A percentile compares a stretch with the other conserved stretches of the same genome.
phyloP scores from a whole-genome alignment of 1,140 invertebrate genomes.

The Cylas formicarius region DNA sequence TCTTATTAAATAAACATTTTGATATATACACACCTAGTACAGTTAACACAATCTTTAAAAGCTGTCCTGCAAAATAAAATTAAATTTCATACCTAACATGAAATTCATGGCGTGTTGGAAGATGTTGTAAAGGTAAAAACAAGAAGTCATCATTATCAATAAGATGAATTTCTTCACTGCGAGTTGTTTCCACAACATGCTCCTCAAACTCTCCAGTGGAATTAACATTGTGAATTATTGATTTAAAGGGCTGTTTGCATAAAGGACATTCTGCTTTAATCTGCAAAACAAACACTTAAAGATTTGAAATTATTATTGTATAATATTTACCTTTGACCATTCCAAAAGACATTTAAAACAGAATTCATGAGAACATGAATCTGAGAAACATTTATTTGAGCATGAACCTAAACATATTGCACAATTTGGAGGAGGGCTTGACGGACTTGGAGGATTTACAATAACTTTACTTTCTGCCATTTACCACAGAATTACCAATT shows the following conservation, averaged over 20 bases:
- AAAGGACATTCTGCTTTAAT: constrained; percentile 90
- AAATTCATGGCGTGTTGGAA: constrained; percentile 34
- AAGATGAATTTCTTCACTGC: constrained; percentile 18
- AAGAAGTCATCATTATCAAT: constrained; percentile 26
- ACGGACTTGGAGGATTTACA: constrained; percentile 37
- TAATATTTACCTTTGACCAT: constrained; percentile 76
- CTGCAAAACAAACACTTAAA: constrained; percentile 36
- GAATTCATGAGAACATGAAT: constrained; percentile 88
- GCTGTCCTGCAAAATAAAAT: too few species aligned
- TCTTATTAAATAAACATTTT: too few species aligned
- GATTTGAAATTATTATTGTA: neutral
- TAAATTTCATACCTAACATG: constrained; percentile 38
- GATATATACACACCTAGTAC: too few species aligned
- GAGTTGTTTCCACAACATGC: constrained; percentile 46
- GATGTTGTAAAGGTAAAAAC: constrained; percentile 27
- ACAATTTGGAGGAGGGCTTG: constrained; percentile 76
- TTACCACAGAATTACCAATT: too few species aligned
- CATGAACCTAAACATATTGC: constrained; percentile 84
- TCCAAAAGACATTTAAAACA: constrained; percentile 87
- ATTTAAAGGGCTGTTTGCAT: constrained; percentile 85
- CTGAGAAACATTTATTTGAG: constrained; percentile 82
- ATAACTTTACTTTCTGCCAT: constrained; percentile 31
- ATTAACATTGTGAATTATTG: constrained; percentile 86
- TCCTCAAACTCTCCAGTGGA: constrained; percentile 83
- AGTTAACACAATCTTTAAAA: too few species aligned